Evolutionary conservation across 2,888 invertebrate species (phyloP), one percentile per base, ranked within the genome.

Genomic region (Apamea anceps): DNA sequence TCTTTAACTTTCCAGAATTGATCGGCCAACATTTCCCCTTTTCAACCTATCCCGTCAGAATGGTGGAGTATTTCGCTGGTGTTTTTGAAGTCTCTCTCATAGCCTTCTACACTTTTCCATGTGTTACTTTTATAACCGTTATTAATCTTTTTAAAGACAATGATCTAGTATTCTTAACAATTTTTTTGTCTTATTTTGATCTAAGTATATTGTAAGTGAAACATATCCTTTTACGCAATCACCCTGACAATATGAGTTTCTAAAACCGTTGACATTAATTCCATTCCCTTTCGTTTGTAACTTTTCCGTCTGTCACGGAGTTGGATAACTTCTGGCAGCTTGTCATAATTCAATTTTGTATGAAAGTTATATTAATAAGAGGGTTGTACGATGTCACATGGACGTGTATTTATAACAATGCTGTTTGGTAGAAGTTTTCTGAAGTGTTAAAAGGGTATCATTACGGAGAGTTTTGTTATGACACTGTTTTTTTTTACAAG

Each of bases 311-410:
- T 86, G 84, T 84, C 84, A 86, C 67, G 54, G 37, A 80, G 63
- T 80, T 48, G 45, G 37, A 25, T 60, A 75, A 86, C 80, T 84
- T 86, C 48, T 63, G 63, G 37, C 45, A 86, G 73, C 80, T 73
- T 76, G 87, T 79, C 83, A 72, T 85, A 80, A 86, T 86, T 84
- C 60, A 80, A 85, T 85, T 80, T 74, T 70, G 60, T 75, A 45
- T 75, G 80, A 80, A 85, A 80, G 80, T 82, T 85, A 66, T 73
- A 84, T 77, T 80, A 85, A 77, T 82, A 74, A 32, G 42, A 71
- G 62, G 66, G 78, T 79, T 67, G 71, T 54, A 21, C 28, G 45
- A 75, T 48, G 67, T 51, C 60, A 75, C 12, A 32, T 0, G 67
- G n/a, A 32, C 45, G 32, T 65, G n/a, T 62, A 63, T 79, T 84